Evolutionary conservation across 2,888 invertebrate genomes (phyloP).

Genomic region (Drosophila koepferae): DNA sequence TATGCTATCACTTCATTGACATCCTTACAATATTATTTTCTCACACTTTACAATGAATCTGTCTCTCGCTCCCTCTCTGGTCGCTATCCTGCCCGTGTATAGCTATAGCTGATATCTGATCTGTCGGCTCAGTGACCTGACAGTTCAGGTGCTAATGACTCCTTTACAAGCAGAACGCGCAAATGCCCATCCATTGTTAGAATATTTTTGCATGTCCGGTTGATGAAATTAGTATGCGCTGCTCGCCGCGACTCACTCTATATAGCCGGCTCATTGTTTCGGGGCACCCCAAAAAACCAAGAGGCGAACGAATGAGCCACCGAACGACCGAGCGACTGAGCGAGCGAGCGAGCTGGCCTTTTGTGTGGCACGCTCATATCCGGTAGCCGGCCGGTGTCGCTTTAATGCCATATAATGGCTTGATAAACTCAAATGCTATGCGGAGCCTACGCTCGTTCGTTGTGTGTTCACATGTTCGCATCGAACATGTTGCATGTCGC

Average conservation of each 20-base stretch:
- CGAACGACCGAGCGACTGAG: not conserved
- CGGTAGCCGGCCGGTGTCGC: slow-evolving; percentile 67
- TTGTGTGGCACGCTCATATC: slow-evolving; percentile 72
- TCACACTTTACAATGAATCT: not conserved
- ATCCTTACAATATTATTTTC: slow-evolving; percentile 4
- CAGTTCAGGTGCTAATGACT: slow-evolving; percentile 79
- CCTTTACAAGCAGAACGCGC: slow-evolving; percentile 38
- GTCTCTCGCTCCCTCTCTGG: not conserved
- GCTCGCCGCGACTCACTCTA: slow-evolving; percentile 3
- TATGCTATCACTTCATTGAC: not conserved
- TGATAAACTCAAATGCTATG: slow-evolving; percentile 45
- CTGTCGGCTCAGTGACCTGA: slow-evolving; percentile 46
- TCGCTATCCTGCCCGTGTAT: not conserved
- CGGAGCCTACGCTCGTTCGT: not conserved
- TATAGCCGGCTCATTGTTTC: slow-evolving; percentile 63
- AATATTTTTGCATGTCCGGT: slow-evolving; percentile 54
- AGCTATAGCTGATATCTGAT: slow-evolving; percentile 42
- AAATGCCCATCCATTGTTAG: slow-evolving; percentile 46
- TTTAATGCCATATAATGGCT: slow-evolving; percentile 65
- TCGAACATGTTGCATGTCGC: slow-evolving; percentile 50
- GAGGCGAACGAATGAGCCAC: slow-evolving; percentile 6
- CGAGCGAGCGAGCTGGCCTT: slow-evolving; percentile 51
- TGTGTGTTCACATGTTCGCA: not conserved
- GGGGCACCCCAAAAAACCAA: slow-evolving; percentile 66
- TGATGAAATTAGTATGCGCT: slow-evolving; percentile 48